Evolutionary conservation across 2,113 vertebrate genomes (phyloP).

Genomic region (Peromyscus californicus): DNA sequence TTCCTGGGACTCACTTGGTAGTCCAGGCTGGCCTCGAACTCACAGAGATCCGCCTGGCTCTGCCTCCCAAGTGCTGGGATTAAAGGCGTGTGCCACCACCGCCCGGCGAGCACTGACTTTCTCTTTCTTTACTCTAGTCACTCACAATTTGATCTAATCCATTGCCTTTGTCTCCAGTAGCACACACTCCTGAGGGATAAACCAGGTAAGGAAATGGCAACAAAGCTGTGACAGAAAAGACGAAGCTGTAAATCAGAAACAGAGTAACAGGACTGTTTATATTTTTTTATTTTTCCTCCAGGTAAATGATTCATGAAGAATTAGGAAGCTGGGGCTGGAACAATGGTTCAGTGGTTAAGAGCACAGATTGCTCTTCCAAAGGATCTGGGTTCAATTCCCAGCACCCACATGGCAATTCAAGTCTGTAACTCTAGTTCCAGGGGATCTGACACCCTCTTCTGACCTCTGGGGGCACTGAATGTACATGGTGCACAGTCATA

Average conservation of each 20-base stretch:
- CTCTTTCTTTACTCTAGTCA: neutral
- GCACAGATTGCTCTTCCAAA: neutral
- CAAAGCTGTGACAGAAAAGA: neutral
- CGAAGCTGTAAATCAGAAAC: conserved; percentile 9
- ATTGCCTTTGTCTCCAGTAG: neutral
- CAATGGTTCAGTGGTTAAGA: neutral
- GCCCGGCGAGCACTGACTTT: too few relatives aligned
- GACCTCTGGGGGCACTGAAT: neutral
- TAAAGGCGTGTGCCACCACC: too few relatives aligned
- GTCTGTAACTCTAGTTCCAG: neutral
- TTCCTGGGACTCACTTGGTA: too few relatives aligned
- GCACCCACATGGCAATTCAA: neutral
- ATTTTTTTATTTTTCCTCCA: too few relatives aligned
- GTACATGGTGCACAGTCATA: neutral
- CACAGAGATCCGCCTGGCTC: too few relatives aligned
- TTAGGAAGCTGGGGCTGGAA: neutral
- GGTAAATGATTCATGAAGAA: conserved; percentile 7
- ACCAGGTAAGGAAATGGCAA: neutral
- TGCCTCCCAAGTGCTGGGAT: too few relatives aligned
- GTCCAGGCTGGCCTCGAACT: too few relatives aligned
- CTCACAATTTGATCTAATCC: neutral
- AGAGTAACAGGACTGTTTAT: conserved; percentile 4
- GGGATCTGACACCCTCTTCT: neutral
- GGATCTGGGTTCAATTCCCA: neutral
- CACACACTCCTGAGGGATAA: conserved; percentile 53